These are phyloP conservation scores for Coluber constrictor DNA, from an alignment of 2,797 vertebrate species.

Conservation along the genomic window DNA sequence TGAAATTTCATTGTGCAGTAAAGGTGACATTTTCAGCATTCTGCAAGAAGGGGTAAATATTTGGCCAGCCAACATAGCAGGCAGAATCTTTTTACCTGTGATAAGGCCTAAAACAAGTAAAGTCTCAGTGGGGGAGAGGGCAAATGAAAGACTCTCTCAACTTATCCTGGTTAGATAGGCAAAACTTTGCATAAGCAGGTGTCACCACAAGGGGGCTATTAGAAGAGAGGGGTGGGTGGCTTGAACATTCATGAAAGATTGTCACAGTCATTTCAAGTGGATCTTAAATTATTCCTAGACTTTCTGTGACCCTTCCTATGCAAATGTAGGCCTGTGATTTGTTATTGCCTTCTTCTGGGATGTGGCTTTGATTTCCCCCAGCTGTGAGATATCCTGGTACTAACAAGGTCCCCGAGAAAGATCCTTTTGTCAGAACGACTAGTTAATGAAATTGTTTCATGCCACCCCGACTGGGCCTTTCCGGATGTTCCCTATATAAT, in stretches of 20 bases:
- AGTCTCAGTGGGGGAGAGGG: conserved; percentile 42
- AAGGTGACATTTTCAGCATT: conserved; percentile 54
- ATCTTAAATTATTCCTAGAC: not conserved
- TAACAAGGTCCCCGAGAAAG: not conserved
- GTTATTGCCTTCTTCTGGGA: not conserved
- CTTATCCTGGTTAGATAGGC: not conserved
- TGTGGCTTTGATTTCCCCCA: not conserved
- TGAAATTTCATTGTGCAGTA: conserved; percentile 49
- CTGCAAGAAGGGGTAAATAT: conserved; percentile 66
- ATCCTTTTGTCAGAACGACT: not conserved
- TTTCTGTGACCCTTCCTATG: not conserved
- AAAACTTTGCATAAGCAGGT: not conserved
- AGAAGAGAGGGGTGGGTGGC: not conserved
- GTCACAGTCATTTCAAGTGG: not conserved
- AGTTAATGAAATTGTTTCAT: not conserved
- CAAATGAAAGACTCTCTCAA: conserved; percentile 9
- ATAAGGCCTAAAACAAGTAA: conserved; percentile 59
- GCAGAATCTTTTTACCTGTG: conserved; percentile 47
- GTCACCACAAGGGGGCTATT: not conserved
- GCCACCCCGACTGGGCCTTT: not conserved
- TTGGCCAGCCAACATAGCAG: conserved; percentile 59
- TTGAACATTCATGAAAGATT: not conserved
- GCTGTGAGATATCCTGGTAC: not conserved
- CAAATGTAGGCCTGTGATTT: not conserved
- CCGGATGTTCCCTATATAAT: not conserved